Evolutionary conservation across 2,797 vertebrate genomes (phyloP), one percentile per base, ranked within the genome.

Genomic region (Manis javanica): DNA sequence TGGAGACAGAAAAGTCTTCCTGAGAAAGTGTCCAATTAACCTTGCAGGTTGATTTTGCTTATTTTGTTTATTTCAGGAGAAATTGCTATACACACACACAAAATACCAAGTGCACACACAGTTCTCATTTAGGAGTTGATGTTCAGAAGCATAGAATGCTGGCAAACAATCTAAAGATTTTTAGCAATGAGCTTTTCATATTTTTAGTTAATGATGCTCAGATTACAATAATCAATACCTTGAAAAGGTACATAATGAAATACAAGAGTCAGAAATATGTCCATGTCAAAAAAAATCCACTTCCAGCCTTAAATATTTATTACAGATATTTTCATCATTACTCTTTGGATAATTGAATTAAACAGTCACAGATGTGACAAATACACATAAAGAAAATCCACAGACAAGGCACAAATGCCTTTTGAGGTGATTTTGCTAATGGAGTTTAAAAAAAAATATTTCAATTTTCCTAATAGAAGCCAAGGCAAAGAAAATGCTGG

Each of bases 211-310:
- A 92, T 95, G 86, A 85, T 71, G 84, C 78, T 92, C 42, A 87
- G 82, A 96, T 94, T 93, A 92, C 8, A 96, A 87, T 86, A 82
- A 97, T 75, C 83, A 74, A 90, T 92, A 94, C 66, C 55, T 94
- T 97, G 88, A 95, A 46, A 88, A 93, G 81, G 64, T 61, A 90
- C 31, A 57, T 85, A 92, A 92, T 92, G n/a, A 83, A 96, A 90
- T 39, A 34, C 1, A 89, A 84, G 69, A 89, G 34, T 82, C 42
- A 86, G 78, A 96, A 95, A 95, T 95, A 83, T 37, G 26, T 55
- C 69, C 59, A 39, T n/a, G 37, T 96, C 59, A 91, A 97, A 46
- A 46, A 46, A 46, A 96, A 96, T 87, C 55, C 2, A 87, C 64
- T 84, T 92, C 64, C 87, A 90, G 42, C 6, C 71, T 92, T 86